These are phyloP conservation scores for Lamprologus speciosus DNA, from an alignment of 2,113 vertebrate species.

Conservation along the genomic window DNA sequence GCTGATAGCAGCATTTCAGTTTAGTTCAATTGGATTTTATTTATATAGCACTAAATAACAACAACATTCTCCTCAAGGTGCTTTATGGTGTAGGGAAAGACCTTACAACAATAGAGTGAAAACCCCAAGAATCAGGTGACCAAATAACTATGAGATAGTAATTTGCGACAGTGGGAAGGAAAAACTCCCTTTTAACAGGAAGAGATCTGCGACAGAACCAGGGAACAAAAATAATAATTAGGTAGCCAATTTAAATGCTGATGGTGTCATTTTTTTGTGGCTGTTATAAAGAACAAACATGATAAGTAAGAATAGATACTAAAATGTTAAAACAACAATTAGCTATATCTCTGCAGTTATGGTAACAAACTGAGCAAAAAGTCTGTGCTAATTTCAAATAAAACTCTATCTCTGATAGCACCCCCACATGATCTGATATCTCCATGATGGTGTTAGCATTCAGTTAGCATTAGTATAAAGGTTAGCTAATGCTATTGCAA, in stretches of 20 bases:
- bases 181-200: background rate
- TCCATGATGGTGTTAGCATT: background rate
- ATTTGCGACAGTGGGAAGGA: background rate
- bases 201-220: background rate
- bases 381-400: background rate
- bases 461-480: background rate
- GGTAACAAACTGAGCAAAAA: background rate
- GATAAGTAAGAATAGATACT: background rate
- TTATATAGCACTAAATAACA: background rate
- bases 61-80: background rate
- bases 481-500: background rate
- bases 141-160: background rate
- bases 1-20: background rate
- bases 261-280: background rate
- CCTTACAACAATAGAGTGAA: background rate
- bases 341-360: background rate
- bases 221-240: rapidly evolving
- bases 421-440: background rate
- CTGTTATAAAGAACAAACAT: background rate
- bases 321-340: background rate
- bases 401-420: background rate
- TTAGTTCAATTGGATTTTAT: background rate
- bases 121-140: background rate
- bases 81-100: background rate
- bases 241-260: background rate